Base-by-base conservation (phyloP, 2,113 vertebrate genomes). In the Merops nubicus region DNA sequence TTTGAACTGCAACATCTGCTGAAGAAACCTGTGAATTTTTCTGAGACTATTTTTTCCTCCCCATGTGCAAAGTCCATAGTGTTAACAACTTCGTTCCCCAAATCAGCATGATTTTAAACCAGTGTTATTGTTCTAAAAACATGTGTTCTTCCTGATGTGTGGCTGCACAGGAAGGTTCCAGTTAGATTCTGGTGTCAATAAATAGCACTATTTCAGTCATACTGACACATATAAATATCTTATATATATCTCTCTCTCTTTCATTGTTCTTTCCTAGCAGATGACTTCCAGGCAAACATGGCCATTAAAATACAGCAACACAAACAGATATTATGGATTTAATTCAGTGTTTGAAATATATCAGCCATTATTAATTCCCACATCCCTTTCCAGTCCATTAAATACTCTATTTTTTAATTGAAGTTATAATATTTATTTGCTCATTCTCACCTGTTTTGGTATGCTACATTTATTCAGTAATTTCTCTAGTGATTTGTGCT, bases 351-450 rank as follows among this genome's bases (percentile, higher is more conserved):
- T 97, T 97, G 93, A 97, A 98, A 98, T 97, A 94, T 96, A 96
- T 97, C 95, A 97, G 88, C 88, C 85, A 76, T 77, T 5, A 63
- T 96, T 97, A 98, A 98, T 98, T 98, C 95, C 97, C 95, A 95
- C 84, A 92, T 97, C 94, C 45, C 86, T 97, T 98, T 98, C 97
- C 94, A 98, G 94, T 97, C 92, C 97, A 98, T 98, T 98, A 98
- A 98, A 98, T 97, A 95, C 93, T 98, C 95, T 96, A 88, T 96
- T 98, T 97, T 98, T 98, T 98, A 98, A 98, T 98, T 98, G 97
- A 97, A 97, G 92, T 96, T 98, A 97, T 98, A 97, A 98, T 98
- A 98, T 98, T 98, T 98, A 98, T 97, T 98, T 98, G 97, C 89
- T 96, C 91, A 96, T 96, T 97, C 95, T 98, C 82, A 97, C 96